Conservation (phyloP, 2,888 invertebrate species). For the Imbricaverruca yamaguchii region DNA sequence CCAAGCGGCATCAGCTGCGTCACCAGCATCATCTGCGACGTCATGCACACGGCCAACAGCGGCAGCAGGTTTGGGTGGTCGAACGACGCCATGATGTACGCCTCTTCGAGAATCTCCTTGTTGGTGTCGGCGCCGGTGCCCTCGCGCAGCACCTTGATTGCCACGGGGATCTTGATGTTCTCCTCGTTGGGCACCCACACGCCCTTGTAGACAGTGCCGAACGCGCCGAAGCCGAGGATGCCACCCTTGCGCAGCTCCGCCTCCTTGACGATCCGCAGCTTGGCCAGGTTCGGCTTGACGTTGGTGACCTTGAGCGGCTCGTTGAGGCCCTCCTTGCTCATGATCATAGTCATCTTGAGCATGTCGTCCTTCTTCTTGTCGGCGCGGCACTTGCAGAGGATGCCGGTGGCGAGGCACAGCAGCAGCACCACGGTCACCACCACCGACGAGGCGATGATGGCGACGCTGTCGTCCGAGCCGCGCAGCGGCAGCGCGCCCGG, state of each 20-base stretch:
- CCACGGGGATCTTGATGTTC: slow-evolving; percentile 89
- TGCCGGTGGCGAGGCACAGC: slow-evolving; percentile 43
- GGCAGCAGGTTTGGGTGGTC: slow-evolving; percentile 92
- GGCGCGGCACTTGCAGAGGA: slow-evolving; percentile 52
- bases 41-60: slow-evolving; percentile 90
- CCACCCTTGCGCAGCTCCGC: slow-evolving; percentile 83
- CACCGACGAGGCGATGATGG: slow-evolving; percentile 38
- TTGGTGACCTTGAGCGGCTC: slow-evolving; percentile 85
- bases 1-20: slow-evolving; percentile 97
- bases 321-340: slow-evolving; percentile 77
- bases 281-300: slow-evolving; percentile 86
- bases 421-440: slow-evolving; percentile 51
- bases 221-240: slow-evolving; percentile 90
- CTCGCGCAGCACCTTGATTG: slow-evolving; percentile 89
- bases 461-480: not conserved
- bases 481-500: not conserved
- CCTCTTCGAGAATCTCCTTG: slow-evolving; percentile 91
- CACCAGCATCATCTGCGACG: slow-evolving; percentile 93
- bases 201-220: slow-evolving; percentile 92
- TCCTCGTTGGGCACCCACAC: slow-evolving; percentile 90
- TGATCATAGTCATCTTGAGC: slow-evolving; percentile 81
- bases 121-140: slow-evolving; percentile 60
- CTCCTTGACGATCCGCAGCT: slow-evolving; percentile 86
- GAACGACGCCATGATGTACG: slow-evolving; percentile 95
- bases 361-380: slow-evolving; percentile 82